Conservation (phyloP, 2,797 vertebrate species). For the Loris lydekkerianus region DNA sequence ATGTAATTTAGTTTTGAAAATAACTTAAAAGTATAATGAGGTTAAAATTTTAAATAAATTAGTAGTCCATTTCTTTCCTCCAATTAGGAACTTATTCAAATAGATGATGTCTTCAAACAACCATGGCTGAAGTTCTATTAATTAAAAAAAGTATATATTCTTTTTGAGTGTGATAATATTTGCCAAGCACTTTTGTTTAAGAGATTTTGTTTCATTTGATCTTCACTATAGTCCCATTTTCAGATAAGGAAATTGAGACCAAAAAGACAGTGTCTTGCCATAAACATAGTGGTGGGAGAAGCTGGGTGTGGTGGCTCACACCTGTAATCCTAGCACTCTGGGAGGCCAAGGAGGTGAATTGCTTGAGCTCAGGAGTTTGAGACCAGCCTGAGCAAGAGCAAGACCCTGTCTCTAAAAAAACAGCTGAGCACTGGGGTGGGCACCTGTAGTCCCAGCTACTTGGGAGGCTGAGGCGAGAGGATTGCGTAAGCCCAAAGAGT, state of each 20-base stretch:
- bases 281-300: neutral
- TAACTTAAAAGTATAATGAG: slow-evolving; percentile 26
- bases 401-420: too few relatives aligned
- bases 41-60: neutral
- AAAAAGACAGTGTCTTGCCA: neutral
- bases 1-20: neutral
- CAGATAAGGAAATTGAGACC: neutral
- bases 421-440: too few relatives aligned
- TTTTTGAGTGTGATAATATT: neutral
- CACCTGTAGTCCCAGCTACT: too few relatives aligned
- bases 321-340: too few relatives aligned
- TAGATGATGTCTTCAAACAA: neutral
- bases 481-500: too few relatives aligned
- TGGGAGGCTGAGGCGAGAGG: too few relatives aligned
- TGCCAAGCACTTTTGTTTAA: neutral
- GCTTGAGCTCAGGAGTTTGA: too few relatives aligned
- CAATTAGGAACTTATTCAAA: neutral
- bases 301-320: too few relatives aligned
- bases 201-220: neutral
- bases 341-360: too few relatives aligned
- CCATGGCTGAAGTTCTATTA: neutral
- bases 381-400: too few relatives aligned
- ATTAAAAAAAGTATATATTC: neutral
- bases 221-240: neutral
- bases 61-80: neutral